Evolutionary conservation across 1,140 invertebrate species (phyloP), one percentile per base, ranked within the genome.

Genomic region (Medauroidea extradentata): DNA sequence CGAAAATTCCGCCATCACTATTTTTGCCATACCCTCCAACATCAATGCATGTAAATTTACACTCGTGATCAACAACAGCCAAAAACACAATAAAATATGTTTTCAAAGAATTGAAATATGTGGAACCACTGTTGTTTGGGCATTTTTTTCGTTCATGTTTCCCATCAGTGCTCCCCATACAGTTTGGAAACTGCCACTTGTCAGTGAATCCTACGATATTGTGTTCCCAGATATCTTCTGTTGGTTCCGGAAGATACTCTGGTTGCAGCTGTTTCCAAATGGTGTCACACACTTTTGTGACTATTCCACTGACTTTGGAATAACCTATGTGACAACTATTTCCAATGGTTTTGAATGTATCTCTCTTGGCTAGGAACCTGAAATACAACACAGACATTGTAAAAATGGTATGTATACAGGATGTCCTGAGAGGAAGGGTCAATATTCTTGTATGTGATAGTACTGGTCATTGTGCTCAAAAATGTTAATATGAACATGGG

Each of bases 91-190:
- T n/a, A n/a, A n/a, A n/a, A n/a, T n/a, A n/a, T n/a, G n/a, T n/a
- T n/a, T n/a, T n/a, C n/a, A n/a, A n/a, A n/a, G n/a, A n/a, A n/a
- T n/a, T n/a, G n/a, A 77, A 64, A 5, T 68, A 75, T n/a, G 62
- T 61, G 14, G 70, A 69, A 39, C 76, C 75, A 53, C 61, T 66
- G 16, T 68, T 71, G 9, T 41, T 16, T 42, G 75, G 72, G 23
- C 63, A 67, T 59, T 72, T 66, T 38, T 77, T 73, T 27, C 63
- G 57, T 24, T 78, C 53, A 59, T 79, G 74, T 61, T 78, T 79
- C 5, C 74, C 72, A 63, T 79, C 77, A 13, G 78, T 67, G 39
- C 68, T 68, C 2, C 72, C 73, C 52, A 76, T 46, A 48, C 65
- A 70, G 51, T 70, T 64, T 42, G 67, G 75, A 64, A 77, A 77